Evolutionary conservation across 2,888 invertebrate genomes (phyloP), one percentile per base, ranked within the genome.

Genomic region (Vandiemenella viatica): DNA sequence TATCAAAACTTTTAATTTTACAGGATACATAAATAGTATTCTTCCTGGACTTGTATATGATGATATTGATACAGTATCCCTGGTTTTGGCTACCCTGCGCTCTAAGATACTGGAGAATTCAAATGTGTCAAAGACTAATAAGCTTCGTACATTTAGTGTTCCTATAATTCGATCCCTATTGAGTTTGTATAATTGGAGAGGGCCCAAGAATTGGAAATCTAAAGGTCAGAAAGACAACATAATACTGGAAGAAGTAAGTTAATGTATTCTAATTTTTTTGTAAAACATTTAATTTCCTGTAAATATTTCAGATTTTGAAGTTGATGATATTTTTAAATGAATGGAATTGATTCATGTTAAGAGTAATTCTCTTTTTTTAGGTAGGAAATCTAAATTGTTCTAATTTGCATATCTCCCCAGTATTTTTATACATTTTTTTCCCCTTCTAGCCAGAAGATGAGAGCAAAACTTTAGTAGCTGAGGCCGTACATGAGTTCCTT

Each of bases 161-260:
- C 70, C 73, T 52, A 75, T 78, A 18, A 64, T 85, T n/a, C 76
- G 76, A 56, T 73, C 76, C 62, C 67, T 87, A 48, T 74, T 79
- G 4, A 75, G 75, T 59, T 65, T 86, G 1, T 86, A 81, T 57
- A 76, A 79, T 55, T 87, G 86, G 86, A 77, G 75, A 58, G 85
- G 84, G 1, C 81, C 82, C 1, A 68, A 67, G 8, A 69, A 67
- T 17, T 17, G 67, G 69, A 58, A 59, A 57, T 1, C 57, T 54
- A 16, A 71, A 70, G 46, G 61, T 66, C 1, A 63, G 59, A 18
- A 65, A 63, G 47, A 71, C 69, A 50, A 60, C 3, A 32, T 32
- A 32, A 32, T 32, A 10, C 32, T 13, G 32, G 32, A 3, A 4
- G 32, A 32, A n/a, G 32, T 32, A 4, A 3, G 32, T 32, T n/a